A percentile compares a stretch with the other conserved stretches of the same genome.
Conservation (phyloP, 2,888 invertebrate species). For the Lordiphosa andalusiaca region DNA sequence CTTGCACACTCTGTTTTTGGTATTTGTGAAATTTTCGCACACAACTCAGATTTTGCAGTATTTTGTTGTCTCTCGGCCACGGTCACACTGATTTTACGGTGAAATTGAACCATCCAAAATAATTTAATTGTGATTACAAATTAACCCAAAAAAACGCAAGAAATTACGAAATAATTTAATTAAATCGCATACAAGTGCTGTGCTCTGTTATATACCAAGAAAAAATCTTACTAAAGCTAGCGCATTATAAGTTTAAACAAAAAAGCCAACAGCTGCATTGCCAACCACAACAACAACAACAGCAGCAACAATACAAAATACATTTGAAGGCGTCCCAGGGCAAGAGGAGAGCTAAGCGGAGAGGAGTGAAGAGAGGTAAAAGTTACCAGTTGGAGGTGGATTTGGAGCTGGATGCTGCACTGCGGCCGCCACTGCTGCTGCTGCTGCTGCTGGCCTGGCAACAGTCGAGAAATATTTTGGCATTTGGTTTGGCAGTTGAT, state of each 20-base stretch:
- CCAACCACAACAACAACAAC: constrained; percentile 24
- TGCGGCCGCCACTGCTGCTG: constrained; percentile 15
- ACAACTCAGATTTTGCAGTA: not conserved
- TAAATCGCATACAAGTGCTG: constrained; percentile 7
- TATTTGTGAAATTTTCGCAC: not conserved
- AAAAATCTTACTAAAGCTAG: constrained; percentile 5
- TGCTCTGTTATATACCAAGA: constrained; percentile 3
- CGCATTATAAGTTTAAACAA: not conserved
- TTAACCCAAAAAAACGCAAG: constrained; percentile 16
- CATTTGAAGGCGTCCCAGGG: constrained; percentile 38
- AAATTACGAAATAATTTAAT: constrained; percentile 13
- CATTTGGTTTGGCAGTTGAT: constrained; percentile 61
- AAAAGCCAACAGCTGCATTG: not conserved
- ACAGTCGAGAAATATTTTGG: constrained; percentile 49
- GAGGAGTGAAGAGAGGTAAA: constrained; percentile 35
- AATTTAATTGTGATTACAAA: constrained; percentile 20
- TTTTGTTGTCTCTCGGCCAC: not conserved
- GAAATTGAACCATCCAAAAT: constrained; percentile 47
- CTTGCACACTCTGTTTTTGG: not conserved
- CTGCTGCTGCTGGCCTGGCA: constrained; percentile 33
- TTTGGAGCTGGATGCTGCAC: constrained; percentile 10
- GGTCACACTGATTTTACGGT: constrained; percentile 30
- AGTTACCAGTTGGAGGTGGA: constrained; percentile 16
- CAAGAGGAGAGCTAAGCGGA: constrained; percentile 25
- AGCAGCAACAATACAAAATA: constrained; percentile 28